phyloP scores from a whole-genome alignment of 2,888 invertebrate genomes.

The Drosophila ustulata region DNA sequence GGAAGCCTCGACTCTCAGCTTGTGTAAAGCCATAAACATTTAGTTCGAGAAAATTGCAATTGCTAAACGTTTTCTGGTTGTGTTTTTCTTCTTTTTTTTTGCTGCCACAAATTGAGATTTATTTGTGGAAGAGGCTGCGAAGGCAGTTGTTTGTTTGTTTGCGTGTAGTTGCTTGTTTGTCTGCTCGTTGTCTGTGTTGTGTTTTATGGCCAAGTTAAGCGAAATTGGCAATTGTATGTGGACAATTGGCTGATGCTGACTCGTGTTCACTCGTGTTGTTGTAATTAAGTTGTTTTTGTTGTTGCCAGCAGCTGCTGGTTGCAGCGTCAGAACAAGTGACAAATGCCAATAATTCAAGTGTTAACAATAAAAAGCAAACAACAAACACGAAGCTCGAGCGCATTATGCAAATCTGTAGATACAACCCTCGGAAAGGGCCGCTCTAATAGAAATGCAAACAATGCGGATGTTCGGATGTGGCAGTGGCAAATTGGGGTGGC shows the following conservation, averaged over 20 bases:
- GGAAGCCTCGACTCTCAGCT: constrained; percentile 8
- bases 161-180: constrained; percentile 10
- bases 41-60: constrained; percentile 70
- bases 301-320: constrained; percentile 27
- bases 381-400: constrained; percentile 47
- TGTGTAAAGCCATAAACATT: constrained; percentile 63
- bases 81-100: constrained; percentile 20
- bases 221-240: constrained; percentile 76
- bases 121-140: constrained; percentile 42
- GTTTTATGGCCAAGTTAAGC: constrained; percentile 74
- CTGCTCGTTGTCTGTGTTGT: constrained; percentile 43
- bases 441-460: constrained; percentile 76
- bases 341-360: constrained; percentile 76
- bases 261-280: constrained; percentile 66
- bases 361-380: constrained; percentile 56
- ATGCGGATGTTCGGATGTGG: constrained; percentile 3
- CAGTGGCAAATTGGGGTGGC: constrained; percentile 29
- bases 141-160: constrained; percentile 23
- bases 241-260: constrained; percentile 68
- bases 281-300: constrained; percentile 72
- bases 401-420: constrained; percentile 70
- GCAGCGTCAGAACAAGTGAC: constrained; percentile 21
- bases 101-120: constrained; percentile 65
- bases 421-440: constrained; percentile 47
- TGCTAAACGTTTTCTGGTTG: constrained; percentile 63